These are phyloP conservation scores for Cossypha polioptera DNA, from an alignment of 2,797 vertebrate species.

Conservation along the genomic window DNA sequence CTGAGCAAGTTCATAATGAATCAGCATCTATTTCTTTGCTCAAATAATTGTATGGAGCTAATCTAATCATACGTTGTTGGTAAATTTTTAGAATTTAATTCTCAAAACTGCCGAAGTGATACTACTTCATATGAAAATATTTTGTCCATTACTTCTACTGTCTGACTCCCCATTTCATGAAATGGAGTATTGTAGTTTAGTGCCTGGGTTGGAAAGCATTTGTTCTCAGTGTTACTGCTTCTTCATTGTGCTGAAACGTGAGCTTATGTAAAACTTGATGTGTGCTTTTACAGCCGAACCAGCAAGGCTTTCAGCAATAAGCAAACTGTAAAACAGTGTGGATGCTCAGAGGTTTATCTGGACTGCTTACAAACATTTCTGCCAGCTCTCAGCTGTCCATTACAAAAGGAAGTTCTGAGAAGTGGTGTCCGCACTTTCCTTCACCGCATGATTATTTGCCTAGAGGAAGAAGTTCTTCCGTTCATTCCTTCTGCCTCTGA, in stretches of 20 bases:
- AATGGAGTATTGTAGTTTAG: neutral
- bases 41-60: neutral
- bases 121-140: neutral
- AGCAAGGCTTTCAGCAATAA: slow-evolving; percentile 99
- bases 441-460: slow-evolving; percentile 98
- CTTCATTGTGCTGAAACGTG: neutral
- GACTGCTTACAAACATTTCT: slow-evolving; percentile 94
- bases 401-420: slow-evolving; percentile 89
- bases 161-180: neutral
- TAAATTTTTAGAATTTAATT: neutral
- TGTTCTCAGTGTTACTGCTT: neutral
- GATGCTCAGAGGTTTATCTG: slow-evolving; percentile 94
- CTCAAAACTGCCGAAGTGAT: neutral
- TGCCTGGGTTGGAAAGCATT: neutral
- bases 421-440: slow-evolving; percentile 95
- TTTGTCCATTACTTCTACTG: neutral
- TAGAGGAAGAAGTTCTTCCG: slow-evolving; percentile 97
- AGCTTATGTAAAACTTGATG: neutral
- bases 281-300: slow-evolving; percentile 83
- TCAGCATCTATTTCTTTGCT: neutral
- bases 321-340: slow-evolving; percentile 95
- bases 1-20: neutral
- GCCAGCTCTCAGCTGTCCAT: slow-evolving; percentile 91
- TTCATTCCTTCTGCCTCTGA: slow-evolving; percentile 94
- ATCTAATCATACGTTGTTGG: neutral